Conservation (phyloP, 23 tunicate genomes). For the Trididemnum clinides region DNA sequence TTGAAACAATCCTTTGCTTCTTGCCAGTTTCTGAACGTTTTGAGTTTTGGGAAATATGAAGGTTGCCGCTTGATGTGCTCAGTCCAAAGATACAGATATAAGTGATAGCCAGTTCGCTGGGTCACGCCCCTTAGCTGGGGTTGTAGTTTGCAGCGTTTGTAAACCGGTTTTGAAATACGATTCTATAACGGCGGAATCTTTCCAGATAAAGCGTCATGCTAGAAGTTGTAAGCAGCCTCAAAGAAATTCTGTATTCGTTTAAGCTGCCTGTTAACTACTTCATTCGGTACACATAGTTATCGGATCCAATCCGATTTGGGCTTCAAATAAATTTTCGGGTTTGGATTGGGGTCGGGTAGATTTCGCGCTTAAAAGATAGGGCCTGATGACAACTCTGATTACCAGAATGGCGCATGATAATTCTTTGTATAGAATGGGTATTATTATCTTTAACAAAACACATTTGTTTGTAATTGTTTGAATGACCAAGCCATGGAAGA, state of each 20-base stretch:
- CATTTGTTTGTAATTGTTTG: no score
- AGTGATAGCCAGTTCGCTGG: neutral
- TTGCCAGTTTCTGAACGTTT: neutral
- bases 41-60: neutral
- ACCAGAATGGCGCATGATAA: no score
- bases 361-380: neutral
- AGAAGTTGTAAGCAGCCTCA: neutral
- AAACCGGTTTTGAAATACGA: neutral
- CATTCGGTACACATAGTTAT: neutral
- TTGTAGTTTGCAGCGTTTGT: neutral
- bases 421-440: no score
- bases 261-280: neutral
- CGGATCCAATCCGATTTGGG: neutral
- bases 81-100: neutral
- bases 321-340: neutral
- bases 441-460: no score
- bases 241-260: neutral
- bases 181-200: neutral
- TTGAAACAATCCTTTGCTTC: no score
- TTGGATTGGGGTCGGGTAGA: neutral
- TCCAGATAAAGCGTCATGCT: neutral
- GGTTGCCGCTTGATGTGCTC: neutral
- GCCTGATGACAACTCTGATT: neutral
- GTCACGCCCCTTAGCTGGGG: neutral
- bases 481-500: no score